phyloP scores from a whole-genome alignment of 2,797 vertebrate species.

The Dendrocincla tyrannina region DNA sequence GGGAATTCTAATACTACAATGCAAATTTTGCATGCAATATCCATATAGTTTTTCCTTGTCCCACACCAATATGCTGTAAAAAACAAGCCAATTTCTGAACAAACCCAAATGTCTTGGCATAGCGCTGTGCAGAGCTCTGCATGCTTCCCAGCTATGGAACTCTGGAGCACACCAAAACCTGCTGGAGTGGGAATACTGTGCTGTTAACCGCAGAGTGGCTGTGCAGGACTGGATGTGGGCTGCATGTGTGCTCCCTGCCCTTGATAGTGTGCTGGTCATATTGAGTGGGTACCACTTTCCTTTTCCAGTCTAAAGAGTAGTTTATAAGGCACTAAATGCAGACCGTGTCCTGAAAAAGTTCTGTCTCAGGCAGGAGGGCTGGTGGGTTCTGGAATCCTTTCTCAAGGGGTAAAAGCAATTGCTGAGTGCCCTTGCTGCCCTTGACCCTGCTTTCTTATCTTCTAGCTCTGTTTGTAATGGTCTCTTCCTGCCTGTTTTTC shows the following conservation, averaged over 20 bases:
- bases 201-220: neutral
- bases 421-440: neutral
- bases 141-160: neutral
- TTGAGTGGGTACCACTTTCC: neutral
- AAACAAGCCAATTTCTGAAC: conserved; percentile 47
- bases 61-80: neutral
- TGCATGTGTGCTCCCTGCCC: neutral
- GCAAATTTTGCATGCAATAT: neutral
- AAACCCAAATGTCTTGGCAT: conserved; percentile 55
- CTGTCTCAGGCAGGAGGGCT: neutral
- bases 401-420: neutral
- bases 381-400: neutral
- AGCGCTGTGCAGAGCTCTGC: neutral
- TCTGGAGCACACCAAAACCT: conserved; percentile 26
- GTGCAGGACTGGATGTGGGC: neutral
- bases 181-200: neutral
- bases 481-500: neutral
- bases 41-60: neutral
- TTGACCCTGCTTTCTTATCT: neutral
- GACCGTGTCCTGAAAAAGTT: neutral
- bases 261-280: neutral
- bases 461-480: neutral
- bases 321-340: neutral
- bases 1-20: neutral
- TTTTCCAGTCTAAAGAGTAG: neutral